phyloP scores from a whole-genome alignment of 2,888 invertebrate genomes.

The Caenorhabditis sinica region DNA sequence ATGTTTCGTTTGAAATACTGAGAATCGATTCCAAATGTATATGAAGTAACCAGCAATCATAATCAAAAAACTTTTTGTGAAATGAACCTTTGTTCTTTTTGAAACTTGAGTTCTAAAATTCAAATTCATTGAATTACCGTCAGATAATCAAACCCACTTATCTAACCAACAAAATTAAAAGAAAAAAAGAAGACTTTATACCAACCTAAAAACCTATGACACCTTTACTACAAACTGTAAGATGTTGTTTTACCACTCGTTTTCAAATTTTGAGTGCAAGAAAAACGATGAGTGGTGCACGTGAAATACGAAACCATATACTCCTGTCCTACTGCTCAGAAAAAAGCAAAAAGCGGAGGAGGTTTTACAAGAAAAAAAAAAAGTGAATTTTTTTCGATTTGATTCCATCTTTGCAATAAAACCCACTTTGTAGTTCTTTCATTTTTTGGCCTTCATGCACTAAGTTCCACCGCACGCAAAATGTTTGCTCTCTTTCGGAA shows the following conservation, averaged over 20 bases:
- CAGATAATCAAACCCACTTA: too few species aligned
- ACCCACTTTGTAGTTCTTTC: neutral
- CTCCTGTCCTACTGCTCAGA: slow-evolving; percentile 12
- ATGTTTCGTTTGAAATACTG: neutral
- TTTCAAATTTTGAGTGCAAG: slow-evolving; percentile 21
- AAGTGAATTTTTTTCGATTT: slow-evolving; percentile 31
- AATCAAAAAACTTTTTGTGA: too few species aligned
- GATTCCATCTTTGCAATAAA: slow-evolving; percentile 6
- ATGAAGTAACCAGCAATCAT: too few species aligned
- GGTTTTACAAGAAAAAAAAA: slow-evolving; percentile 26
- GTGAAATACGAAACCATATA: slow-evolving; percentile 57
- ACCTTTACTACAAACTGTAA: slow-evolving; percentile 23
- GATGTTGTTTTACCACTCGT: slow-evolving; percentile 16
- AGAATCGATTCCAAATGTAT: too few species aligned
- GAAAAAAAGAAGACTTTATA: too few species aligned
- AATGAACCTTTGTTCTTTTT: too few species aligned
- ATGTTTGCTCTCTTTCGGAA: slow-evolving; percentile 38
- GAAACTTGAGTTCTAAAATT: too few species aligned
- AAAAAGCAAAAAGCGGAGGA: slow-evolving; percentile 22
- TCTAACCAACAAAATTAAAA: too few species aligned
- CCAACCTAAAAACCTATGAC: too few species aligned
- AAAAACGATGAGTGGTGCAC: slow-evolving; percentile 45
- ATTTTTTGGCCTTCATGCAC: slow-evolving; percentile 19
- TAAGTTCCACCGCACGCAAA: slow-evolving; percentile 11
- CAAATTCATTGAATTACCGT: too few species aligned